A percentile compares a stretch with the other conserved stretches of the same genome.
Evolutionary conservation across 2,888 invertebrate genomes (phyloP).

Genomic region (Pomacea canaliculata): DNA sequence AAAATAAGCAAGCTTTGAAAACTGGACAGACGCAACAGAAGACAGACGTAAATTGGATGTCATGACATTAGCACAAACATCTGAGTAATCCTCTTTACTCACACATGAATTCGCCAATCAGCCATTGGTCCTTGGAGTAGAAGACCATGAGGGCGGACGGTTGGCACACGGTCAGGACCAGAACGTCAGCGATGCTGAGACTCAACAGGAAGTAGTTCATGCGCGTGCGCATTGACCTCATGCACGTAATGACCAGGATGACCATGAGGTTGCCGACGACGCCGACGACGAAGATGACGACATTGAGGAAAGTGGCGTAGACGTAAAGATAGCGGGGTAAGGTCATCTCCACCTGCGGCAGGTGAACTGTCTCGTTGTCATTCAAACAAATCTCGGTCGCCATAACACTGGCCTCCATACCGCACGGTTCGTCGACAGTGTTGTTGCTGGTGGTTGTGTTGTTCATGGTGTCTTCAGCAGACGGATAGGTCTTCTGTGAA

Average conservation of each 20-base stretch:
- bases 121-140: constrained; percentile 91
- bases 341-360: neutral
- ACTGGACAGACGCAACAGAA: no score
- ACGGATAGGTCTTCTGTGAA: no score
- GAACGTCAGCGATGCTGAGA: constrained; percentile 90
- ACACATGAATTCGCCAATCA: constrained; percentile 92
- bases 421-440: no score
- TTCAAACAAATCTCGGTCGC: no score
- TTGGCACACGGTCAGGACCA: constrained; percentile 91
- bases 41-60: no score
- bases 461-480: no score
- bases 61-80: no score
- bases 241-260: constrained; percentile 89
- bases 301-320: constrained; percentile 71
- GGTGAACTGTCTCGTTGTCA: no score
- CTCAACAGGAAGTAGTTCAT: constrained; percentile 93
- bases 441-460: no score
- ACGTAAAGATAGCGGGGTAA: constrained; percentile 28
- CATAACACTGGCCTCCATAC: no score
- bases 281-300: constrained; percentile 88
- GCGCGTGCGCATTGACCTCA: constrained; percentile 93
- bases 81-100: constrained; percentile 73
- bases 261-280: constrained; percentile 94
- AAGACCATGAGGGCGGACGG: constrained; percentile 93
- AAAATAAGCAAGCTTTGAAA: no score